A percentile compares a stretch with the other conserved stretches of the same genome.
Evolutionary conservation across 1,140 invertebrate genomes (phyloP).

Genomic region (Aporrectodea caliginosa): DNA sequence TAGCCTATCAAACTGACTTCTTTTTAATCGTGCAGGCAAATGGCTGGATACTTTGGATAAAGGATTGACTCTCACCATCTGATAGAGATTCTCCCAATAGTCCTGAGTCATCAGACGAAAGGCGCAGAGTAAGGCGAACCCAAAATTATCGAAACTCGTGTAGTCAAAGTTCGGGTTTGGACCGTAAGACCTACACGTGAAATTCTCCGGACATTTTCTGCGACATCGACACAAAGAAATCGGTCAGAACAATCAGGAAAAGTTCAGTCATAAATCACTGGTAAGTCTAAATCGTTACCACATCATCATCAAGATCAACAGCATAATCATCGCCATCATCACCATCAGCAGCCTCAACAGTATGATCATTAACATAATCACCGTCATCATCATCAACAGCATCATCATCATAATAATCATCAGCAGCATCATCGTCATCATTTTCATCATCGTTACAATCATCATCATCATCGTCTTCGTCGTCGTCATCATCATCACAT

Average conservation of each 20-base stretch:
- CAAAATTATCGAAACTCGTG: constrained; percentile 96
- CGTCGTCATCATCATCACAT: no score
- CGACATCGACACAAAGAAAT: constrained; percentile 36
- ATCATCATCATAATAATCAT: no score
- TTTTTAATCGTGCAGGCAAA: no score
- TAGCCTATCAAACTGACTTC: no score
- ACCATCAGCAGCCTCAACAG: background rate
- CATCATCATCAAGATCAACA: no score
- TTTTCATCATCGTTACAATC: no score
- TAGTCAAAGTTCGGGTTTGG: constrained; percentile 93
- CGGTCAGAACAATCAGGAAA: no score
- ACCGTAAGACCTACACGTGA: constrained; percentile 85
- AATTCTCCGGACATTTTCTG: constrained; percentile 72
- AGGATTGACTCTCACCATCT: constrained; percentile 83
- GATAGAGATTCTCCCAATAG: constrained; percentile 97
- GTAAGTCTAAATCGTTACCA: background rate
- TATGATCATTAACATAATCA: background rate
- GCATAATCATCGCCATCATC: background rate
- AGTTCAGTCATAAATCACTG: background rate
- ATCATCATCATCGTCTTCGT: no score
- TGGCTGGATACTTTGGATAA: no score
- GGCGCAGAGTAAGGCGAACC: constrained; percentile 90
- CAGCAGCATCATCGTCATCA: no score
- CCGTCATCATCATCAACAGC: no score
- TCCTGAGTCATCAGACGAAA: constrained; percentile 98